Base-by-base conservation (phyloP, 2,113 vertebrate genomes). In the Channa maculata region DNA sequence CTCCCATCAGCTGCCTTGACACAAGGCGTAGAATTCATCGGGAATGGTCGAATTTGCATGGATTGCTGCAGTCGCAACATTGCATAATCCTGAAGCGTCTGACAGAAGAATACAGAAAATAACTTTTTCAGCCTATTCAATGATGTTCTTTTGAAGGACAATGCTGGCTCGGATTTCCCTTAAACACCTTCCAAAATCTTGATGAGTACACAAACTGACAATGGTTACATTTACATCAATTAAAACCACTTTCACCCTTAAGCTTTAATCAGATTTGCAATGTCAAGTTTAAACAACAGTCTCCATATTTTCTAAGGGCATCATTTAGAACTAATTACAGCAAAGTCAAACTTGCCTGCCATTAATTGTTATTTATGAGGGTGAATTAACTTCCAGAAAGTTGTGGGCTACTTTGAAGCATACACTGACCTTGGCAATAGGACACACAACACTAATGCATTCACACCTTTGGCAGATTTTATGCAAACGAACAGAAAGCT, bases 361-460 rank as follows among this genome's bases (percentile, higher is more conserved):
- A 59, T 79, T 90, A 86, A 86, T 87, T 80, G 80, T 86, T 86
- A 90, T 92, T 91, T 92, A 92, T 92, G 84, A 89, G 88, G 67
- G 24, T 58, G 71, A 83, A 78, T 88, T 85, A 43, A 84, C 83
- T 85, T 83, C 36, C 60, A 53, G 13, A 41, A 87, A 88, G 73
- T 83, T 85, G 65, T 59, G 38, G 65, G 74, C 65, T 78, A 73
- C 83, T 79, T 81, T 91, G 65, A 88, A 88, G 88, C 71, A 58
- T 51, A 66, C 14, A 9, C 51, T 85, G 90, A 91, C 89, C 91
- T 93, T 91, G 85, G 85, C 73, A 44, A 57, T 34, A 76, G 86
- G 72, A 84, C 77, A 33, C 54, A 51, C 57, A 52, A 39, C 76
- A 46, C 9, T 91, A 91, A 92, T 90, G 71, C 73, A 93, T 91